Evolutionary conservation across 2,888 invertebrate genomes (phyloP), one percentile per base, ranked within the genome.

Genomic region (Cataglyphis rosenhaueri): DNA sequence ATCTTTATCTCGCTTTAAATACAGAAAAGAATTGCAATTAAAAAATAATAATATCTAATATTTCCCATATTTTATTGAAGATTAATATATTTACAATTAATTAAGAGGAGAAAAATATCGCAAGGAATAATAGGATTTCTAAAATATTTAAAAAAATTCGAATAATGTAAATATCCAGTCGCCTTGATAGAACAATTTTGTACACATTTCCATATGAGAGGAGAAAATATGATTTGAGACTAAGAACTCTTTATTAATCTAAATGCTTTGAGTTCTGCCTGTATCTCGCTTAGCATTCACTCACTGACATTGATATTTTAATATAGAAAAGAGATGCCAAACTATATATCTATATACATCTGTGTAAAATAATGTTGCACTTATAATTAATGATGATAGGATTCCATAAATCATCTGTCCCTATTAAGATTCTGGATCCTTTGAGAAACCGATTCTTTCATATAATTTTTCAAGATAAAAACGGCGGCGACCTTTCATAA

Each of bases 241-340:
- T 59, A 70, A 59, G 76, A 64, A 79, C 86, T 85, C 84, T 88
- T 91, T 86, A 29, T 66, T 79, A 81, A 74, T 83, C 87, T 86
- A 88, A 91, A 88, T 87, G 91, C 87, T 86, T 57, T 83, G 70
- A 74, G 57, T 76, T 76, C 81, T 71, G 52, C 73, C 76, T 82
- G 64, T 73, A 71, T 68, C 76, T 85, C 84, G 85, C 78, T 82
- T 32, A 41, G 62, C 78, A 79, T 81, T 74, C 21, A n/a, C 38
- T n/a, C 61, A 57, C 6, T 64, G 55, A 10, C 68, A 38, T 61
- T 57, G 81, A 35, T 66, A 55, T 52, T 29, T 32, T 59, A 21
- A 15, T 70, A 38, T 66, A 48, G 52, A 55, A 21, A 44, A 35
- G 59, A n/a, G 57, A 5, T 12, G n/a, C 8, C 5, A 66, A 0